Conservation (phyloP, 2,888 invertebrate species). For the Polydrusus pterygomalis region DNA sequence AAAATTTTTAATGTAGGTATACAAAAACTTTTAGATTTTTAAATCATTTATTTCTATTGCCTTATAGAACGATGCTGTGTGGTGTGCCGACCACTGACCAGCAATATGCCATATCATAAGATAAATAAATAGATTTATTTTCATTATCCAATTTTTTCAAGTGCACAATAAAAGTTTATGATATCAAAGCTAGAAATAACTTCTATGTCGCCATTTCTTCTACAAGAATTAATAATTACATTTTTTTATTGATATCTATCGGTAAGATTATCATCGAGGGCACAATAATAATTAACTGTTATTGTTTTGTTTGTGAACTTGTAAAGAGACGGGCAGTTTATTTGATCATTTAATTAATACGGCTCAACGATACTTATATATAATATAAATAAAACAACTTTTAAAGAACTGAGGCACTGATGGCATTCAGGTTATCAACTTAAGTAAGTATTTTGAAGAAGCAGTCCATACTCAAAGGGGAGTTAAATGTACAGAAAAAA, state of each 20-base stretch:
- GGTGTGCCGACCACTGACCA: background rate
- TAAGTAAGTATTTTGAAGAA: too few relatives aligned
- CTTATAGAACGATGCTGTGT: too few relatives aligned
- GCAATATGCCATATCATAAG: background rate
- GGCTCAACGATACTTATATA: too few relatives aligned
- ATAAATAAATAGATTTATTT: background rate
- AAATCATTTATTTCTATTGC: too few relatives aligned
- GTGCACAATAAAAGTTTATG: slow-evolving; percentile 17
- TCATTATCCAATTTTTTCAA: slow-evolving; percentile 9
- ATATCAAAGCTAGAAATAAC: slow-evolving; percentile 39
- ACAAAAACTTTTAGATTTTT: too few relatives aligned
- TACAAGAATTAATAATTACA: slow-evolving; percentile 14
- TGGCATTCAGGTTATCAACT: too few relatives aligned
- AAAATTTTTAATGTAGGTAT: too few relatives aligned
- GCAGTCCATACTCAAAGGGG: too few relatives aligned
- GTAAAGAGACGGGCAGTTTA: background rate
- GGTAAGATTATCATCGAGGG: background rate
- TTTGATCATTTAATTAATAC: too few relatives aligned
- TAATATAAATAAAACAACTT: too few relatives aligned
- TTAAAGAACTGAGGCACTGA: too few relatives aligned
- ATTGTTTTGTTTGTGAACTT: background rate
- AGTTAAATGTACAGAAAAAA: too few relatives aligned
- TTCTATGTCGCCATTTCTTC: slow-evolving; percentile 36
- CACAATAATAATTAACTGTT: background rate
- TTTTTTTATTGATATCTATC: slow-evolving; percentile 40